Evolutionary conservation across 2,888 invertebrate genomes (phyloP).

Genomic region (Trissolcus brochymenae): DNA sequence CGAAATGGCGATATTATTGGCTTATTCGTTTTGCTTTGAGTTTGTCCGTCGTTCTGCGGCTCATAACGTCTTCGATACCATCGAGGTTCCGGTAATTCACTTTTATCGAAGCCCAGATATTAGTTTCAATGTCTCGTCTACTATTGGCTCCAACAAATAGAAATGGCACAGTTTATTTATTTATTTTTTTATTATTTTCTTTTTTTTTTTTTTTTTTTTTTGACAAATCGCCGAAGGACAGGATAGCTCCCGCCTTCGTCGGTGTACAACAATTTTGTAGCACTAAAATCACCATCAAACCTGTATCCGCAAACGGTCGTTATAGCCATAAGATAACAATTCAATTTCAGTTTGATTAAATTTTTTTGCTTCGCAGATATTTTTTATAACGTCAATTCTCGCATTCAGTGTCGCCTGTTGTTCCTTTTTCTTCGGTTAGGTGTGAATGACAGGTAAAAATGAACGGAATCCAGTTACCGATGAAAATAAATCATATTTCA

Average conservation of each 20-base stretch:
- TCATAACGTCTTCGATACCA: constrained; percentile 59
- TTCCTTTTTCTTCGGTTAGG: too few relatives aligned
- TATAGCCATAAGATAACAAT: constrained; percentile 8
- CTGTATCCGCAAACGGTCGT: constrained; percentile 13
- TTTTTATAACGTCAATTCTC: too few relatives aligned
- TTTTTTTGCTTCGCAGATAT: not conserved
- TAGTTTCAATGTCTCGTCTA: constrained; percentile 53
- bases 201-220: too few relatives aligned
- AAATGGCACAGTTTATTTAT: constrained; percentile 38
- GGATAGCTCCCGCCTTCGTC: constrained; percentile 13
- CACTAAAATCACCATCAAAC: constrained; percentile 11
- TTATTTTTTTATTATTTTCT: too few relatives aligned
- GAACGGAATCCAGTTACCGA: too few relatives aligned
- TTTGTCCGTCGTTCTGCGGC: constrained; percentile 51
- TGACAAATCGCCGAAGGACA: constrained; percentile 33
- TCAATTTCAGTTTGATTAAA: constrained; percentile 1
- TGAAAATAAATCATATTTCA: too few relatives aligned
- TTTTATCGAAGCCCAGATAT: constrained; percentile 56
- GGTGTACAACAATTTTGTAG: constrained; percentile 24
- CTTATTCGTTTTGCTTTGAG: constrained; percentile 60
- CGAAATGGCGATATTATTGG: constrained; percentile 58
- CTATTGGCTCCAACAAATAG: constrained; percentile 53
- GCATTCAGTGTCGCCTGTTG: too few relatives aligned
- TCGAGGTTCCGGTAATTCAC: constrained; percentile 59
- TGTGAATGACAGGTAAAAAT: too few relatives aligned